These are phyloP conservation scores for Columba guinea DNA, from an alignment of 2,797 vertebrate genomes.

Conservation along the genomic window DNA sequence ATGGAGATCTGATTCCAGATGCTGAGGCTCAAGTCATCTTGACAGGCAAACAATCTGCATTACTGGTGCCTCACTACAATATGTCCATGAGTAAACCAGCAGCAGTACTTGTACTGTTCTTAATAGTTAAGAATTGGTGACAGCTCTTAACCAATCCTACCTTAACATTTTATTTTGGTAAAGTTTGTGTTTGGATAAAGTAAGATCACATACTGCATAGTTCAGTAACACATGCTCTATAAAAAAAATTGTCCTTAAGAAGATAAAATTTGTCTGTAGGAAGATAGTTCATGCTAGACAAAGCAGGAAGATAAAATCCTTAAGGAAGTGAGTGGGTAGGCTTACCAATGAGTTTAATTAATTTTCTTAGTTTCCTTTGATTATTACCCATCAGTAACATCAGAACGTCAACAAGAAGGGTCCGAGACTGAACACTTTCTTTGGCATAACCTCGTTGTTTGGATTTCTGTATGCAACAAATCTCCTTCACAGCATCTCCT, in stretches of 20 bases:
- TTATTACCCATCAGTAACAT: background rate
- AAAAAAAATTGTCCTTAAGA: background rate
- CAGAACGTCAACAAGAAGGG: background rate
- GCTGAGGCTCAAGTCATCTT: background rate
- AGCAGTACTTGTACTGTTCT: background rate
- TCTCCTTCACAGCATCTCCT: conserved; percentile 1
- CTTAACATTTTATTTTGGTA: background rate
- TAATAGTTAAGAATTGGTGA: background rate
- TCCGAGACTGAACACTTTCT: conserved; percentile 60
- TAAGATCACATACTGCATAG: background rate
- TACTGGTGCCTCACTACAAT: background rate
- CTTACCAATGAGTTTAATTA: background rate
- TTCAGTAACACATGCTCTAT: background rate
- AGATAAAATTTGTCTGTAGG: background rate
- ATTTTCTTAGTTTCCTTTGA: background rate
- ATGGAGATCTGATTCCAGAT: background rate
- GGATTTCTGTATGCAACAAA: conserved; percentile 68
- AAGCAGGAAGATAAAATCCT: background rate
- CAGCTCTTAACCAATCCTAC: background rate
- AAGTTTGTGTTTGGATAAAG: background rate
- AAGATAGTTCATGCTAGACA: background rate
- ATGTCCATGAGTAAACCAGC: background rate
- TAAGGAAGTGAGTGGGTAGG: background rate
- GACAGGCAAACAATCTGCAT: accelerated
- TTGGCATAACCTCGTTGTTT: conserved; percentile 67